Percentiles rank a stretch among this genome's conserved stretches.
Conservation (phyloP, 2,113 vertebrate genomes). For the Pseudopipra pipra region DNA sequence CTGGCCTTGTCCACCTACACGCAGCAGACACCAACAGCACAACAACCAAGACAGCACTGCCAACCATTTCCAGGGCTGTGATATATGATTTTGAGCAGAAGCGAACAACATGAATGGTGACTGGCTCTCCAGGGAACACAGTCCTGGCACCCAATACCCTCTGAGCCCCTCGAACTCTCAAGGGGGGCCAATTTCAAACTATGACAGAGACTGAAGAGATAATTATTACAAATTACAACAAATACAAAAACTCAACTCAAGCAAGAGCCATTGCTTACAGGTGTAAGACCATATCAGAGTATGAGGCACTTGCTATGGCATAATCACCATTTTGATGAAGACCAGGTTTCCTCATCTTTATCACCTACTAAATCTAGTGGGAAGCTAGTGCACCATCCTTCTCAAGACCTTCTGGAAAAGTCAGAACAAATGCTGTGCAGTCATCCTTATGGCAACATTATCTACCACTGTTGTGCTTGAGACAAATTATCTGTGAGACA, state of each 20-base stretch:
- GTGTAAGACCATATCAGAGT: background rate
- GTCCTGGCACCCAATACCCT: too few species aligned
- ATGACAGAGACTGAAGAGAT: background rate
- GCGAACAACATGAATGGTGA: too few species aligned
- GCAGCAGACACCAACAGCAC: too few species aligned
- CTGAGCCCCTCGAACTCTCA: too few species aligned
- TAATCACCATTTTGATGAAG: background rate
- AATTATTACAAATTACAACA: background rate
- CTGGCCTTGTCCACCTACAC: too few species aligned
- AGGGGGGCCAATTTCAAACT: too few species aligned
- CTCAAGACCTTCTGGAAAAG: background rate
- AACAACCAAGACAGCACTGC: too few species aligned
- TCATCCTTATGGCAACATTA: background rate
- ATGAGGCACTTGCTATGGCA: background rate
- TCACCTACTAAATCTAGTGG: background rate
- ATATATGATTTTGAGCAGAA: too few species aligned
- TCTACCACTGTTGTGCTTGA: background rate
- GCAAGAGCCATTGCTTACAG: background rate
- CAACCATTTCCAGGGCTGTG: too few species aligned
- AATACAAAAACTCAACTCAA: background rate
- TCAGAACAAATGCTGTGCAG: background rate
- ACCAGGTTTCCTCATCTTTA: background rate
- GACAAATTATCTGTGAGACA: background rate
- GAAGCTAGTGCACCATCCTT: background rate
- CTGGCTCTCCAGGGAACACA: too few species aligned